Evolutionary conservation across 2,113 vertebrate genomes (phyloP), one percentile per base, ranked within the genome.

Genomic region (Austrofundulus limnaeus): DNA sequence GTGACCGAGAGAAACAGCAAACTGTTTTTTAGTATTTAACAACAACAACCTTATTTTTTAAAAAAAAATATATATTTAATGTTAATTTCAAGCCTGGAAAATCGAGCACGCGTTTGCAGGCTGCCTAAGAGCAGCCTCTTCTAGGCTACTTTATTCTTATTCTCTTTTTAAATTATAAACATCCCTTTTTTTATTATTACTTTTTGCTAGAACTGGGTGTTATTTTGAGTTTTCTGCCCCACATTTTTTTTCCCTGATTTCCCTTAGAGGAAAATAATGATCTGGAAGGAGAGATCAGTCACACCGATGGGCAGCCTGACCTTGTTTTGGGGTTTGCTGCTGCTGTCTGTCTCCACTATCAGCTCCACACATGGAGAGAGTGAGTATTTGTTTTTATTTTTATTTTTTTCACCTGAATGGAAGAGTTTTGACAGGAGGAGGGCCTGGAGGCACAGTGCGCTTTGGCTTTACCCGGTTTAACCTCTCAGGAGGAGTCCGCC

Each of bases 361-460:
- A 92, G 93, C 89, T 90, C 93, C 62, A 84, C 93, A 78, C 83
- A 92, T 91, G 95, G 93, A 87, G 94, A 95, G 92, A 94, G 96
- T 97, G 92, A 98, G 94, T 95, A 49, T 50, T 20, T 14, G 6
- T 62, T 31, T 11, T 28, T 12, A 20, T 2, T 39, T 43, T 11
- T 24, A 47, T 37, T 20, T 38, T 31, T 16, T 17, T 50, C 31
- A 34, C 5, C 31, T 34, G 31, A 5, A 34, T 5, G 5, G 31
- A 10, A 2, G 5, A 7, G n/a, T 5, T 67, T 50, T 16, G 23
- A 53, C 10, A 20, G 4, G 16, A 38, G 9, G 5, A 66, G n/a
- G 37, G 21, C 42, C 53, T 47, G 15, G 10, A 45, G 7, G 43
- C 11, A 63, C 3, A n/a, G n/a, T 58, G 43, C 45, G 13, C 5